Evolutionary conservation across 2,797 vertebrate genomes (phyloP), one percentile per base, ranked within the genome.

Genomic region (Galaxias olidus): DNA sequence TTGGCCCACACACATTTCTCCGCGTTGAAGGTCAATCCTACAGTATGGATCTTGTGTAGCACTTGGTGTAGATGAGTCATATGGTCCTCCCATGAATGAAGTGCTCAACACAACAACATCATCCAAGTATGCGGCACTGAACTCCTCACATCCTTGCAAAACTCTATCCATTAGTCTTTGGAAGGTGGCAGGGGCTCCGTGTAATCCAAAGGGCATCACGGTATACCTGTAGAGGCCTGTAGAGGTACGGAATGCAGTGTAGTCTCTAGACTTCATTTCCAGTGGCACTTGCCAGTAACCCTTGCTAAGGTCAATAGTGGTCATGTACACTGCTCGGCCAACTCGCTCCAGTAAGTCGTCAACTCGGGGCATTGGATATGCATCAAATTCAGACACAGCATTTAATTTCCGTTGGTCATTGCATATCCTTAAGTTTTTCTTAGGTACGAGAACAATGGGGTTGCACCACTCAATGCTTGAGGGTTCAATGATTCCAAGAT

Each of bases 81-180:
- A 18, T 56, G 42, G 1, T 61, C 7, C 14, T 43, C 61, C 40
- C 49, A n/a, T n/a, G n/a, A n/a, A 42, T 0, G 15, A 9, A 0
- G 7, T 5, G 42, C 42, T 59, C 9, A 18, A 59, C 6, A 59
- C 15, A 4, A 58, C 56, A 9, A 59, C 43, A 46, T 59, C 57
- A 2, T 59, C 57, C 5, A 45, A 11, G 14, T 59, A 59, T 1
- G 57, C 57, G 1, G 57, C 43, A 6, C 8, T 11, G 43, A 10
- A 59, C 2, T 18, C 10, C 8, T 12, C 41, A 18, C 9, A 10
- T 5, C 13, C 47, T 14, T 2, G 12, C 8, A 49, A 14, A 5
- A 49, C 47, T 11, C n/a, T 4, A 10, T 59, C 43, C 57, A 59
- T 59, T 9, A 59, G 41, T 8, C 49, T 18, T 14, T 63, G 61